phyloP scores from a whole-genome alignment of 1,140 invertebrate species.

The Grapholita molesta region DNA sequence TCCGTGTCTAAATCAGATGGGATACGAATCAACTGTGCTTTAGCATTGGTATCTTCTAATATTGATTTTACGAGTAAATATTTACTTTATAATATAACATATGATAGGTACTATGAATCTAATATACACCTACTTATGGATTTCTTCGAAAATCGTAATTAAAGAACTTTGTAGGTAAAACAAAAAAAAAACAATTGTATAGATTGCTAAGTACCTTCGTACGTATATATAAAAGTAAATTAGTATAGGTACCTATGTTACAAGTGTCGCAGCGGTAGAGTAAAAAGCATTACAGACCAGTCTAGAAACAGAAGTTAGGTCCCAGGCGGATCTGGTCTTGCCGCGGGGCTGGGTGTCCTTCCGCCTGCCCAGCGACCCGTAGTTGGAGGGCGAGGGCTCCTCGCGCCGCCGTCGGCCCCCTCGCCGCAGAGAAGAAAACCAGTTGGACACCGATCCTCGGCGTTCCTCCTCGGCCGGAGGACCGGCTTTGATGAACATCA shows the following conservation, averaged over 20 bases:
- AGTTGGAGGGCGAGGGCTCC: constrained; percentile 54
- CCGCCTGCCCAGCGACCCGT: constrained; percentile 71
- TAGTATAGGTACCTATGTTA: too few relatives aligned
- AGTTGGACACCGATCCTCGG: constrained; percentile 82
- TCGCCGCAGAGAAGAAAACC: constrained; percentile 87
- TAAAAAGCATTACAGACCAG: constrained; percentile 66
- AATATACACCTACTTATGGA: too few relatives aligned
- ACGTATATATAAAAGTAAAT: too few relatives aligned
- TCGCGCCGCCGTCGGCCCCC: constrained; percentile 69
- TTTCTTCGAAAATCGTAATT: too few relatives aligned
- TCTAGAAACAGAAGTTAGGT: constrained; percentile 78
- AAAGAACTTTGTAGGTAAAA: too few relatives aligned
- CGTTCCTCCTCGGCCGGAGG: constrained; percentile 72
- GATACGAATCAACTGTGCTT: background rate
- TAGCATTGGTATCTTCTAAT: too few relatives aligned
- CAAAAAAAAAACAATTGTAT: too few relatives aligned
- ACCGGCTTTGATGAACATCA: constrained; percentile 77
- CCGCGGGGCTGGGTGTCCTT: constrained; percentile 61
- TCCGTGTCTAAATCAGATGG: background rate
- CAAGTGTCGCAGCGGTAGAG: background rate
- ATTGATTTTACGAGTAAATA: too few relatives aligned
- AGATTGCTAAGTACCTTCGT: too few relatives aligned
- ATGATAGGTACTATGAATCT: too few relatives aligned
- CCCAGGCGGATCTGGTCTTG: constrained; percentile 82
- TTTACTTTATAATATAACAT: too few relatives aligned